Percentiles rank a stretch among this genome's conserved stretches.
phyloP scores from a whole-genome alignment of 2,888 invertebrate genomes.

The Anodontia alba region DNA sequence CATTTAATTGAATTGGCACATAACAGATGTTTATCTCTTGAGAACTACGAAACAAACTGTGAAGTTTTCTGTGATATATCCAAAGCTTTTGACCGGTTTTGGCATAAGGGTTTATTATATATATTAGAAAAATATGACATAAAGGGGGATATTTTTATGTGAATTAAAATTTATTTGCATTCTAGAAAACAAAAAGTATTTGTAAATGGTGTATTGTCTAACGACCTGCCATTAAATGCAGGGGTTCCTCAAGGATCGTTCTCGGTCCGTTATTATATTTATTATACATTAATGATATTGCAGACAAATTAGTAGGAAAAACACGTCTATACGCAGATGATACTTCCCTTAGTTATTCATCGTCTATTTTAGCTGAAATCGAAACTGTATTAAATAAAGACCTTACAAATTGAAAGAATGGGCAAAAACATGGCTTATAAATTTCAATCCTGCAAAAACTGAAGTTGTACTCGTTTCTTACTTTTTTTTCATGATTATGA shows the following conservation, averaged over 20 bases:
- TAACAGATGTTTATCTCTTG: neutral
- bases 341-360: neutral
- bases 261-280: slow-evolving; percentile 1
- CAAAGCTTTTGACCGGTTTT: slow-evolving; percentile 11
- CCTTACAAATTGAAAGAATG: no score
- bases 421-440: no score
- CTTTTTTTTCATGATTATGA: no score
- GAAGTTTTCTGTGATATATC: neutral
- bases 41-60: neutral
- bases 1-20: slow-evolving; percentile 16
- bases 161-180: neutral
- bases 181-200: neutral
- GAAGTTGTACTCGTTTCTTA: no score
- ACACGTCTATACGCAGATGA: slow-evolving; percentile 2
- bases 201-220: neutral
- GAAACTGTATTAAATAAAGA: neutral
- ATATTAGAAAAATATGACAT: slow-evolving; percentile 5
- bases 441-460: no score
- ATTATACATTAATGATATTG: slow-evolving; percentile 8
- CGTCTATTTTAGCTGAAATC: neutral
- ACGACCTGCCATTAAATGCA: neutral
- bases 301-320: neutral
- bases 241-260: slow-evolving; percentile 19
- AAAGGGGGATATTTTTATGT: neutral
- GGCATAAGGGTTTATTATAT: neutral